Conservation (phyloP, 1,140 invertebrate genomes). For the Pseudobourletiella spinata region DNA sequence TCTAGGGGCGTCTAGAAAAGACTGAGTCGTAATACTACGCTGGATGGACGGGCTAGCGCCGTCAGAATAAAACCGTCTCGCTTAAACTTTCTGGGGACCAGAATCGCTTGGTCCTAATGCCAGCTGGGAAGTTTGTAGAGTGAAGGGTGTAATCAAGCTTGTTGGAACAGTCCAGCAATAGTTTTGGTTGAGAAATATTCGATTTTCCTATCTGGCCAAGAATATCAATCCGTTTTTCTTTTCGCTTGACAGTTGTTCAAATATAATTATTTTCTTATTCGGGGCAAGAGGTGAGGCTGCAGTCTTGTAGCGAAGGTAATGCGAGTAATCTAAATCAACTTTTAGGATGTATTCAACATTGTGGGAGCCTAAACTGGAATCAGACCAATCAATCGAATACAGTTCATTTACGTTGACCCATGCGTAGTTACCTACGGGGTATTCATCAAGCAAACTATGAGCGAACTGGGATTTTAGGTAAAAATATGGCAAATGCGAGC, state of each 20-base stretch:
- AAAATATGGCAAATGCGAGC: neutral
- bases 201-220: neutral
- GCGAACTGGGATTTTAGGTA: neutral
- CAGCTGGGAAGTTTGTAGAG: too few species aligned
- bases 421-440: neutral
- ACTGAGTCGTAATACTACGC: too few species aligned
- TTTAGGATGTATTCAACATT: neutral
- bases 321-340: neutral
- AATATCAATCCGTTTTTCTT: neutral
- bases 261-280: neutral
- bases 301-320: neutral
- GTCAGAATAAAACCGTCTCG: too few species aligned
- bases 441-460: neutral
- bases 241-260: neutral
- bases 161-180: neutral
- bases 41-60: too few species aligned
- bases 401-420: neutral
- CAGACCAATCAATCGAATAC: neutral
- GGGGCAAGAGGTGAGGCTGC: neutral
- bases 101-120: too few species aligned
- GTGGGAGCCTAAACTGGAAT: neutral
- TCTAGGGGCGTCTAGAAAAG: too few species aligned
- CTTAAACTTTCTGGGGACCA: too few species aligned
- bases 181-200: neutral
- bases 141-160: neutral